Conservation (phyloP, 2,797 vertebrate genomes). For the Alosa sapidissima region DNA sequence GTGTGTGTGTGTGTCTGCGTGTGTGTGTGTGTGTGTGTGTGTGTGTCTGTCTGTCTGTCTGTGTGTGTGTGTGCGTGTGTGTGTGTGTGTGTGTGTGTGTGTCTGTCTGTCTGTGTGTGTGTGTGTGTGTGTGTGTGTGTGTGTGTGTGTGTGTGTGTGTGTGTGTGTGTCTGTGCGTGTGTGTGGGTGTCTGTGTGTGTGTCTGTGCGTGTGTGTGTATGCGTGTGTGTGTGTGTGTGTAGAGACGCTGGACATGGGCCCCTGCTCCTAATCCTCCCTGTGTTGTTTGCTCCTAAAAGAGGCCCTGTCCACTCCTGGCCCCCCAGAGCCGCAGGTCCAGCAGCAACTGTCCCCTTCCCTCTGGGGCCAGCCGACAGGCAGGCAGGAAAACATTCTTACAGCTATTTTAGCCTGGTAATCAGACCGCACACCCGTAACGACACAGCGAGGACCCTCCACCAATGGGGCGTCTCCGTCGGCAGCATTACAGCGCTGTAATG, state of each 20-base stretch:
- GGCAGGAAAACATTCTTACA: conserved; percentile 59
- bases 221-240: conserved; percentile 33
- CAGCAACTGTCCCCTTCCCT: conserved; percentile 74
- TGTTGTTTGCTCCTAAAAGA: conserved; percentile 71
- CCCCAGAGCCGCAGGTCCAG: conserved; percentile 66
- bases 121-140: neutral
- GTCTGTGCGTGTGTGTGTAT: neutral
- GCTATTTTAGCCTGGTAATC: conserved; percentile 71
- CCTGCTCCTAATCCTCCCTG: conserved; percentile 69
- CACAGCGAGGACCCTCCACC: neutral
- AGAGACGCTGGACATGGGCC: conserved; percentile 67
- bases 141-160: neutral
- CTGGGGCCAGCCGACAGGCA: conserved; percentile 57
- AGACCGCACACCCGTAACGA: conserved; percentile 43
- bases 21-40: neutral
- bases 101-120: conserved; percentile 50
- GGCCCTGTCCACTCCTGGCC: conserved; percentile 67
- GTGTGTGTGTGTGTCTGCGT: neutral
- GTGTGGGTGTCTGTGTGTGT: neutral
- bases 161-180: neutral
- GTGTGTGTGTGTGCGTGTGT: neutral
- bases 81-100: conserved; percentile 31
- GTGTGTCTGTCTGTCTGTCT: neutral
- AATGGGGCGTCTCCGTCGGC: conserved; percentile 37
- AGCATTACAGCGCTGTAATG: conserved; percentile 64